Percentiles rank a stretch among this genome's conserved stretches.
Conservation (phyloP, 2,113 vertebrate genomes). For the Coptodon rendalli region DNA sequence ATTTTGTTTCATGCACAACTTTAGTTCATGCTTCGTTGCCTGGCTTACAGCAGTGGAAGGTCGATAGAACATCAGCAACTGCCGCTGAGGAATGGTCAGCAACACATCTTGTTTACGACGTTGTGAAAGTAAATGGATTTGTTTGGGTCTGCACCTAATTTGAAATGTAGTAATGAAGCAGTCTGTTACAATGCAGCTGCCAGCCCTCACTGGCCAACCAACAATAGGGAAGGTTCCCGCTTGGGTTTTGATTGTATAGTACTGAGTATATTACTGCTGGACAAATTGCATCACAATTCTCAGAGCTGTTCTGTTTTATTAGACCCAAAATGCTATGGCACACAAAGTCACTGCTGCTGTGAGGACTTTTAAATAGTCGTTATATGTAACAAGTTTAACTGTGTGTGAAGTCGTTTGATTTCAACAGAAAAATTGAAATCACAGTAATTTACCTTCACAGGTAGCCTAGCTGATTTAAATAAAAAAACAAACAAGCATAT, state of each 20-base stretch:
- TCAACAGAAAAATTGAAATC: background rate
- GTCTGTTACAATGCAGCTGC: conserved; percentile 59
- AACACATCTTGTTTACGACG: conserved; percentile 67
- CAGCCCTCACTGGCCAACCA: conserved; percentile 15
- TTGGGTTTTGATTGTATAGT: conserved; percentile 42
- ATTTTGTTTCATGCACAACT: conserved; percentile 29
- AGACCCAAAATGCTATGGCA: background rate
- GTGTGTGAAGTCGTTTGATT: background rate
- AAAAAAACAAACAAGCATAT: background rate
- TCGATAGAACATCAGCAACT: conserved; percentile 55
- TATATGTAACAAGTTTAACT: background rate
- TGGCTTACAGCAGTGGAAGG: conserved; percentile 35
- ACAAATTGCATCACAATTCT: conserved; percentile 41
- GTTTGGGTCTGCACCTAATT: conserved; percentile 66
- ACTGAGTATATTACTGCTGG: conserved; percentile 17
- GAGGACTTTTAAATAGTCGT: background rate
- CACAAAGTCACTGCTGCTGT: background rate
- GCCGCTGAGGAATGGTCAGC: conserved; percentile 50
- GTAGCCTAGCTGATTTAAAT: background rate
- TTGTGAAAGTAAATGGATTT: conserved; percentile 66
- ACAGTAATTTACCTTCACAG: background rate
- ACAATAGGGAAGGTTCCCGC: conserved; percentile 16
- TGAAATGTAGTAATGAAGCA: conserved; percentile 66
- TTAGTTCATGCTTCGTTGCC: conserved; percentile 6
- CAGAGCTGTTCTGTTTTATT: conserved; percentile 22